Evolutionary conservation across 92 coral and sea anemone genomes (phyloP).

Genomic region (Parazoanthus swiftii): DNA sequence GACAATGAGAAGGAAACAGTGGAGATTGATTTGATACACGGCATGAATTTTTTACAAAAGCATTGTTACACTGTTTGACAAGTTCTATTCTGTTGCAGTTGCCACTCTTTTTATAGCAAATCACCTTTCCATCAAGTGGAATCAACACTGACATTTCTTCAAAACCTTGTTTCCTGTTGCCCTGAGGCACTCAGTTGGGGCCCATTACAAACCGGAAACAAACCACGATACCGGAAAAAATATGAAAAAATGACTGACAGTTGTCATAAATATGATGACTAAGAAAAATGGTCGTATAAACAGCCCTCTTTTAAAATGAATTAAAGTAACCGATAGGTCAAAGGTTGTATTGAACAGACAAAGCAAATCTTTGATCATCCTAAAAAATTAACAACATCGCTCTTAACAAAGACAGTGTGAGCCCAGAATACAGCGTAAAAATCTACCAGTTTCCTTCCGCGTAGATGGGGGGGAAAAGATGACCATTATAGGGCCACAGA

Average conservation of each 20-base stretch:
- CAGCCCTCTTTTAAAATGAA: slow-evolving; percentile 30
- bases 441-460: slow-evolving; percentile 11
- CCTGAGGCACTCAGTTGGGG: slow-evolving; percentile 19
- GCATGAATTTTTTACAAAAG: neutral
- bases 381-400: neutral
- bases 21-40: neutral
- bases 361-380: neutral
- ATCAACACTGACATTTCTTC: slow-evolving; percentile 18
- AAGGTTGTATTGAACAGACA: slow-evolving; percentile 14
- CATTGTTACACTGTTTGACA: neutral
- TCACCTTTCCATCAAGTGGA: slow-evolving; percentile 15
- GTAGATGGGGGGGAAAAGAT: neutral
- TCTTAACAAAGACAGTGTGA: neutral
- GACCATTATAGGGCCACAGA: neutral
- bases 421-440: neutral
- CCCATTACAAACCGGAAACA: slow-evolving; percentile 45
- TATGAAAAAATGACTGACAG: slow-evolving; percentile 34
- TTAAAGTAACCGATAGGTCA: slow-evolving; percentile 34
- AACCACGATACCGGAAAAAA: slow-evolving; percentile 34
- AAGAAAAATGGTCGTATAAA: slow-evolving; percentile 27
- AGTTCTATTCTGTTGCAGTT: neutral
- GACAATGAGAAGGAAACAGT: neutral
- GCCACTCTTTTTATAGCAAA: slow-evolving; percentile 27
- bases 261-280: slow-evolving; percentile 39
- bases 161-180: slow-evolving; percentile 35